phyloP scores from a whole-genome alignment of 2,797 vertebrate genomes.

The Acrossocheilus wenchowensis region DNA sequence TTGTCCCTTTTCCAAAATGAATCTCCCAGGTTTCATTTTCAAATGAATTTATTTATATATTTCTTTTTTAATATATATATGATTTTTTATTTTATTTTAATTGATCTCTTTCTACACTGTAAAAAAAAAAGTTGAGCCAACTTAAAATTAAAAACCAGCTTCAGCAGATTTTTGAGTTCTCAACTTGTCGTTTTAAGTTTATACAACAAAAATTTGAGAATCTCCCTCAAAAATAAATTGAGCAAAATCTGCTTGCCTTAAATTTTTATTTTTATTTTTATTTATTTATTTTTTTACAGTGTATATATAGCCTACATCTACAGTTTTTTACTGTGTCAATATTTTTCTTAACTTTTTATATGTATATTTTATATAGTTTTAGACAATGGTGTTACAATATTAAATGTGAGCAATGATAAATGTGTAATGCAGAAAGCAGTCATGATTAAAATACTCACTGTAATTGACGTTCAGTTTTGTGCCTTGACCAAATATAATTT shows the following conservation, averaged over 20 bases:
- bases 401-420: background rate
- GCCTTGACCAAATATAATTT: constrained; percentile 41
- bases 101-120: background rate
- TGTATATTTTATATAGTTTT: background rate
- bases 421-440: background rate
- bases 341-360: background rate
- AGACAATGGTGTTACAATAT: background rate
- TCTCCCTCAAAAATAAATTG: too few species aligned
- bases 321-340: background rate
- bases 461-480: constrained; percentile 41
- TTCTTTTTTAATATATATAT: too few species aligned
- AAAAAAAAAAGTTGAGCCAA: too few species aligned
- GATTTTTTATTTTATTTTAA: background rate
- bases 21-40: constrained; percentile 3
- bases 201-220: too few species aligned
- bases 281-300: too few species aligned
- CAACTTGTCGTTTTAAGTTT: too few species aligned
- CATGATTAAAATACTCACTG: constrained; percentile 37
- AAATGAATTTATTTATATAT: background rate
- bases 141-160: too few species aligned
- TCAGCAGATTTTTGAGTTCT: too few species aligned
- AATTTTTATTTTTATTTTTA: too few species aligned
- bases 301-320: background rate
- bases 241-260: too few species aligned
- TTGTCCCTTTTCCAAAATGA: constrained; percentile 42